A percentile compares a stretch with the other conserved stretches of the same genome.
Evolutionary conservation across 2,797 vertebrate genomes (phyloP).

Genomic region (Pangasius larnaudii): DNA sequence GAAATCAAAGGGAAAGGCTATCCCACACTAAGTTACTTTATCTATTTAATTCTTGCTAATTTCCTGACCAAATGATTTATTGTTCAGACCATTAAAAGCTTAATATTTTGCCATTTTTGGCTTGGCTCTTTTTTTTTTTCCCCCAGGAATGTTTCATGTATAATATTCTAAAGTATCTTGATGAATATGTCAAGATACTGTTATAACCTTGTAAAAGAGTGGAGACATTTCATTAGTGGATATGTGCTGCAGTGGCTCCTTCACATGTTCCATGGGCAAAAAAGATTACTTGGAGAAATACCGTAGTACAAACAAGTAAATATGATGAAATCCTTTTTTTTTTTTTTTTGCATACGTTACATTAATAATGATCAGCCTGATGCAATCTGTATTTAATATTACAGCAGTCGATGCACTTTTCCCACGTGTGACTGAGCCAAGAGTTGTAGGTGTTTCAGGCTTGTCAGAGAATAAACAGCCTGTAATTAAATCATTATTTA

Average conservation of each 20-base stretch:
- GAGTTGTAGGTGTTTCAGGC: constrained; percentile 3
- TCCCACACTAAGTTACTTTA: too few species aligned
- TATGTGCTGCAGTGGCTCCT: neutral
- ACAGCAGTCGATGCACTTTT: neutral
- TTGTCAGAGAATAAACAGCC: neutral
- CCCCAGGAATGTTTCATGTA: neutral
- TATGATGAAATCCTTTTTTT: neutral
- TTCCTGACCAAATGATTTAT: too few species aligned
- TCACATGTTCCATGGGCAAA: neutral
- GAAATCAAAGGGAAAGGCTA: too few species aligned
- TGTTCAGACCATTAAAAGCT: too few species aligned
- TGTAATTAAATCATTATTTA: constrained; percentile 15
- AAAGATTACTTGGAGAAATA: neutral
- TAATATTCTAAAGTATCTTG: neutral
- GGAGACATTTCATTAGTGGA: neutral
- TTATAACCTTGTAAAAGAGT: neutral
- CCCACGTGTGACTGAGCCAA: neutral
- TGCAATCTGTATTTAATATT: neutral
- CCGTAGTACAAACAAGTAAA: neutral
- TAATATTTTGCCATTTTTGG: too few species aligned
- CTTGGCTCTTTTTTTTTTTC: too few species aligned
- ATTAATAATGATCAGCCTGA: neutral
- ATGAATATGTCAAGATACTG: neutral
- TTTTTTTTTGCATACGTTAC: neutral
- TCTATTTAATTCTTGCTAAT: too few species aligned